Evolutionary conservation across 2,888 invertebrate species (phyloP).

Genomic region (Eremobia ochroleuca): DNA sequence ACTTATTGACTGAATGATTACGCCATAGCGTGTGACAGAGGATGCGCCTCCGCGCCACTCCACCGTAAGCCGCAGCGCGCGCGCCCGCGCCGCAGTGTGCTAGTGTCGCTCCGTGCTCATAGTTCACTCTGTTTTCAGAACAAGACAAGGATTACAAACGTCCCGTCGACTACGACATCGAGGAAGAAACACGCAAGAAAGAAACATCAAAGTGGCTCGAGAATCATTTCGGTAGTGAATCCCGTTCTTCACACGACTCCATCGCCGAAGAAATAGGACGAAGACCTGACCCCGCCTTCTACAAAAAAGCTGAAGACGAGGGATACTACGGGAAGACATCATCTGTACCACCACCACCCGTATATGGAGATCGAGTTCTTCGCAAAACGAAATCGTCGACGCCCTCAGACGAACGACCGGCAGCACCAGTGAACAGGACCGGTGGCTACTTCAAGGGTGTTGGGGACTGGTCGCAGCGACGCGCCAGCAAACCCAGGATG

Average conservation of each 20-base stretch:
- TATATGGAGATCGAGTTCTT: slow-evolving; percentile 86
- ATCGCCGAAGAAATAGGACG: slow-evolving; percentile 92
- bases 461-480: slow-evolving; percentile 95
- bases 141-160: slow-evolving; percentile 94
- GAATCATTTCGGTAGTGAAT: slow-evolving; percentile 97
- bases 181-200: slow-evolving; percentile 96
- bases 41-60: slow-evolving; percentile 81
- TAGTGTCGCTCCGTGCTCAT: slow-evolving; percentile 67
- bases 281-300: slow-evolving; percentile 93
- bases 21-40: slow-evolving; percentile 82
- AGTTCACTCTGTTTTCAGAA: slow-evolving; percentile 90
- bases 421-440: slow-evolving; percentile 84
- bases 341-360: slow-evolving; percentile 86
- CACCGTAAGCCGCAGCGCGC: slow-evolving; percentile 76
- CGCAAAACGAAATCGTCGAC: slow-evolving; percentile 90
- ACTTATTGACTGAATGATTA: slow-evolving; percentile 89
- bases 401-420: slow-evolving; percentile 88
- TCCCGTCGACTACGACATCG: slow-evolving; percentile 96
- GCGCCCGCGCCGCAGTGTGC: slow-evolving; percentile 76
- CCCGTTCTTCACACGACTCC: slow-evolving; percentile 94
- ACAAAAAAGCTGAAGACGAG: slow-evolving; percentile 91
- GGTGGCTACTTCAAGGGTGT: slow-evolving; percentile 94
- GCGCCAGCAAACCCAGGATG: slow-evolving; percentile 89
- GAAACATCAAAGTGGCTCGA: slow-evolving; percentile 98
- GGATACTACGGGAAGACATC: slow-evolving; percentile 87